Base-by-base conservation (phyloP, 1,140 invertebrate genomes). In the Bombyx mandarina region DNA sequence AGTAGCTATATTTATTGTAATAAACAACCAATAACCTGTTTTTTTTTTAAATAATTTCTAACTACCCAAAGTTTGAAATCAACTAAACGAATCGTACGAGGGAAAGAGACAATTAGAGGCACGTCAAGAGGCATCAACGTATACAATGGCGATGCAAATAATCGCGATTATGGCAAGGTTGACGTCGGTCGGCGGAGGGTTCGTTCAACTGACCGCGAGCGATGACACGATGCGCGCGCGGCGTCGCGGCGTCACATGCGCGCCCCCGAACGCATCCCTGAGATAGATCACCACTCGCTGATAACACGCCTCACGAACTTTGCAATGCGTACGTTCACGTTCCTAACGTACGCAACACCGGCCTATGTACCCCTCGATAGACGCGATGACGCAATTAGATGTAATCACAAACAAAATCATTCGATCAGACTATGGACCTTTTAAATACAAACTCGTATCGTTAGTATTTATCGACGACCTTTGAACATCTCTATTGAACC, bases 191-290 rank as follows among this genome's bases (percentile, higher is more conserved):
- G 76, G 54, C 72, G 63, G 75, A 76, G 81, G 82, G 83, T 83
- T 85, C 83, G 83, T 85, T 86, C 81, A 84, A 86, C 83, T 83
- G 81, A 82, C 81, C 80, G 81, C 80, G 83, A 85, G 58, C 83
- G 83, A 86, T 86, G 83, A 86, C 83, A 85, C 83, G 76, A 71
- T 64, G 79, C 75, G 81, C 77, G 68, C 70, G 75, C 79, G 78
- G 74, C 80, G 77, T 75, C 80, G 82, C 79, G 77, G 71, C 80
- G 75, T 65, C 71, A 69, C 70, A 72, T 67, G 72, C 65, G 71
- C 65, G 65, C 67, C 62, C 54, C 46, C 46, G 22, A 45, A 52
- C 48, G 43, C 22, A 45, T 48, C 52, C 48, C 46, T 5, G 50
- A 35, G 50, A 35, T 35, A 35, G 26, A 35, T 35, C 26, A 35